These are phyloP conservation scores for Microcebus tavaratra DNA, from an alignment of 2,113 vertebrate genomes.

Conservation along the genomic window DNA sequence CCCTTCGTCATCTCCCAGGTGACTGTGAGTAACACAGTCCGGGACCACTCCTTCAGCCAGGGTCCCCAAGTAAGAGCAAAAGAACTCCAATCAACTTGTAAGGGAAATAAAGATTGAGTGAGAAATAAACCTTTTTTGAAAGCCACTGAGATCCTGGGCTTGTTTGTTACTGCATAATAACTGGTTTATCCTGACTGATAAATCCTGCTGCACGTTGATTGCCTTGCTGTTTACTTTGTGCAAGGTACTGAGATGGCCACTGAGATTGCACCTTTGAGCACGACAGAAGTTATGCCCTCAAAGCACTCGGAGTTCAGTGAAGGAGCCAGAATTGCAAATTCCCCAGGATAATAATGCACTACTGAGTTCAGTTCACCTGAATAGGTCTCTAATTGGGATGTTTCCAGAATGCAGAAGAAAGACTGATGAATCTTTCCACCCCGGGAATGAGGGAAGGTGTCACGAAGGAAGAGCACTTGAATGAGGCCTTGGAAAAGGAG, in stretches of 20 bases:
- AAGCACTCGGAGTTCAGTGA: not conserved
- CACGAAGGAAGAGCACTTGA: not conserved
- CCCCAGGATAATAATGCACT: not conserved
- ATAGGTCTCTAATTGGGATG: not conserved
- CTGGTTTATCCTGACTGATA: not conserved
- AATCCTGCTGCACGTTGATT: not conserved
- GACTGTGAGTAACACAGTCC: not conserved
- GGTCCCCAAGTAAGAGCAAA: not conserved
- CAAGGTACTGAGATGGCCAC: not conserved
- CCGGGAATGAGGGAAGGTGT: not conserved
- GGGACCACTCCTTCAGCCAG: not conserved
- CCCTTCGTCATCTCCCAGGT: not conserved
- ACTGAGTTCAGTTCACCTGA: not conserved
- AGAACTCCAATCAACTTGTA: not conserved
- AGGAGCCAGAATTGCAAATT: conserved; percentile 8
- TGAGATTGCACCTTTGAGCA: not conserved
- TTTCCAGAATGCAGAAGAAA: conserved; percentile 3
- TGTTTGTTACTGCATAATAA: not conserved
- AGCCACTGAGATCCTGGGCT: not conserved
- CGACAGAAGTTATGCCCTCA: not conserved
- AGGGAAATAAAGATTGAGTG: not conserved
- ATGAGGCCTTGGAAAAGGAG: not conserved
- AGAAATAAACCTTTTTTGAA: not conserved
- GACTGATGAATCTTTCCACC: not conserved
- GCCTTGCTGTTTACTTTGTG: not conserved